phyloP scores from a whole-genome alignment of 2,113 vertebrate species.

The Phodopus roborovskii region DNA sequence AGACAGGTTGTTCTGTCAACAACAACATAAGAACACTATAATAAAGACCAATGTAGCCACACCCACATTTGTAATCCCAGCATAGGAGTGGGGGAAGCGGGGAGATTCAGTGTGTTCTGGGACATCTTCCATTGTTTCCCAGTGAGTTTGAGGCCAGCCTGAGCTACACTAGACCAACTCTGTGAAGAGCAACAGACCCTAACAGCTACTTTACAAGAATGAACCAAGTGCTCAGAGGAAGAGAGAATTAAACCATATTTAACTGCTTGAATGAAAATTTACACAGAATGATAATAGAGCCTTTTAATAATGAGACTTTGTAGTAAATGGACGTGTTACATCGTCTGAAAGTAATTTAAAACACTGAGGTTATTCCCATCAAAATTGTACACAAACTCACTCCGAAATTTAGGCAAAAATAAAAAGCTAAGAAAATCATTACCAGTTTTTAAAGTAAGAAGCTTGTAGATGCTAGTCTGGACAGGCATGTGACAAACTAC shows the following conservation, averaged over 20 bases:
- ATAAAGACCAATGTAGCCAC: not conserved
- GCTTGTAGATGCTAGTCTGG: not conserved
- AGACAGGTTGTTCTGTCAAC: not conserved
- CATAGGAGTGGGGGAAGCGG: not conserved
- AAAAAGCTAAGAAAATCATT: not conserved
- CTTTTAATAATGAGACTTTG: not conserved
- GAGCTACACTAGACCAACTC: not conserved
- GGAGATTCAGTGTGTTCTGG: not conserved
- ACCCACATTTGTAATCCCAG: not conserved
- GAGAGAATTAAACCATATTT: constrained; percentile 19
- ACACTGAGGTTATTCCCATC: not conserved
- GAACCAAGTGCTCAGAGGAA: not conserved
- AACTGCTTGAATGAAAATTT: constrained; percentile 19
- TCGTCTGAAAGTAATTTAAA: not conserved
- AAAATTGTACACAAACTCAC: not conserved
- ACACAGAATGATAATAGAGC: not conserved
- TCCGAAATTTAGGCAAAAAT: constrained; percentile 2
- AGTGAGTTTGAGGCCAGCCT: not conserved
- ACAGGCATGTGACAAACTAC: not conserved
- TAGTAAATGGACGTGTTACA: not conserved
- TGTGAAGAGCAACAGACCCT: not conserved
- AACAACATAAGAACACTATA: not conserved
- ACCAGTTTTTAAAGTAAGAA: not conserved
- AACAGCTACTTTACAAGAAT: not conserved
- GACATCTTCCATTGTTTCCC: not conserved